These are phyloP conservation scores for Pipistrellus pipistrellus DNA, from an alignment of 2,797 vertebrate genomes.

Conservation along the genomic window DNA sequence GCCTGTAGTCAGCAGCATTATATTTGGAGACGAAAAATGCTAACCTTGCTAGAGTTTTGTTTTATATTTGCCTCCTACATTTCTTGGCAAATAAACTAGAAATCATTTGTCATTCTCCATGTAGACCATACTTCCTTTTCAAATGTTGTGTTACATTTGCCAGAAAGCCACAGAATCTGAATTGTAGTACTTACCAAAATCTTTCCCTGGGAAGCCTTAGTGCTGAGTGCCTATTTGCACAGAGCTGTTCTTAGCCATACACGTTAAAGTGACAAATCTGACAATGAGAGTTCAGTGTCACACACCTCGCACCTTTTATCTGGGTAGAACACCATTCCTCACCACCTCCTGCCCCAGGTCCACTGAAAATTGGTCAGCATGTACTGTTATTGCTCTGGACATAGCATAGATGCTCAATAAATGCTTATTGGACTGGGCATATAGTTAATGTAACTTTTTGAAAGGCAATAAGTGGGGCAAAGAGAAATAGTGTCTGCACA, in stretches of 20 bases:
- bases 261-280: not conserved
- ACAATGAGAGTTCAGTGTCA: not conserved
- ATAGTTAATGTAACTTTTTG: not conserved
- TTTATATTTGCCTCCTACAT: slow-evolving; percentile 78
- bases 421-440: not conserved
- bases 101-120: slow-evolving; percentile 74
- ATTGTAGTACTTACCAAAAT: slow-evolving; percentile 29
- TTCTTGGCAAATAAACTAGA: slow-evolving; percentile 78
- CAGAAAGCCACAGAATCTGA: slow-evolving; percentile 40
- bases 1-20: slow-evolving; percentile 70
- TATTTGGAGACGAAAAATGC: slow-evolving; percentile 74
- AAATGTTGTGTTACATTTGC: slow-evolving; percentile 64
- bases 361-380: not conserved
- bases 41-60: slow-evolving; percentile 74
- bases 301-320: not conserved
- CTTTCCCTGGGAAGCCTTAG: not conserved
- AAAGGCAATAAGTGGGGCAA: not conserved
- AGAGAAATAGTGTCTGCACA: not conserved
- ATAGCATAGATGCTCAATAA: not conserved
- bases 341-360: not conserved
- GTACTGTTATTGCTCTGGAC: not conserved
- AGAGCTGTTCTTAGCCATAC: not conserved
- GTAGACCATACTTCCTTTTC: slow-evolving; percentile 74
- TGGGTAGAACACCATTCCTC: not conserved
- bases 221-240: not conserved